Conservation (phyloP, 2,797 vertebrate genomes). For the Glossophaga mutica region DNA sequence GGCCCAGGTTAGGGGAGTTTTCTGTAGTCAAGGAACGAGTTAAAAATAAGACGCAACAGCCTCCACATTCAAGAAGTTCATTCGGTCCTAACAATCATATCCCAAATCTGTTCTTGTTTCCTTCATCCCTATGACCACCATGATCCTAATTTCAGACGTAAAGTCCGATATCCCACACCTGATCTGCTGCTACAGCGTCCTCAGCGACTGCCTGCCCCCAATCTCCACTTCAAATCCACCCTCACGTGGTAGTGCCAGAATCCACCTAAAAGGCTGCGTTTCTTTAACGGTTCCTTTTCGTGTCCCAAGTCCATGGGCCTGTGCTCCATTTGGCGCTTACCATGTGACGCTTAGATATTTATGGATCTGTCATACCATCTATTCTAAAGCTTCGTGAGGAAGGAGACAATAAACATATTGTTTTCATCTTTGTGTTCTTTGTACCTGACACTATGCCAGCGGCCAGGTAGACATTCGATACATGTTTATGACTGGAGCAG, state of each 20-base stretch:
- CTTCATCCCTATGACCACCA: neutral
- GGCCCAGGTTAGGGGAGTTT: neutral
- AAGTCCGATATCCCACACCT: neutral
- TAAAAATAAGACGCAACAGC: neutral
- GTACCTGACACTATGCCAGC: neutral
- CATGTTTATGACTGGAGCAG: neutral
- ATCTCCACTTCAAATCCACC: neutral
- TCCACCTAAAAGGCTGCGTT: neutral
- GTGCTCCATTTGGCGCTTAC: neutral
- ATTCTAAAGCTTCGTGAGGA: neutral
- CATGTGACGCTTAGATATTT: neutral
- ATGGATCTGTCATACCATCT: neutral
- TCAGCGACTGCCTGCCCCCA: neutral
- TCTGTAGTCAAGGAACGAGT: neutral
- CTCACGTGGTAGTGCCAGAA: fast-evolving
- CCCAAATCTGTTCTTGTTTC: neutral
- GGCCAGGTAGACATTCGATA: neutral
- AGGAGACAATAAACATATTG: neutral
- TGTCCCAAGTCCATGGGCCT: fast-evolving
- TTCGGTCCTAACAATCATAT: neutral
- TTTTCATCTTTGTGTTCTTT: neutral
- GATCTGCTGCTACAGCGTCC: neutral
- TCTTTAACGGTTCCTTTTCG: neutral
- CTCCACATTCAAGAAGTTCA: neutral
- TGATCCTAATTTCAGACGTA: neutral